Conservation (phyloP, 2,888 invertebrate species). For the Autographa gamma region DNA sequence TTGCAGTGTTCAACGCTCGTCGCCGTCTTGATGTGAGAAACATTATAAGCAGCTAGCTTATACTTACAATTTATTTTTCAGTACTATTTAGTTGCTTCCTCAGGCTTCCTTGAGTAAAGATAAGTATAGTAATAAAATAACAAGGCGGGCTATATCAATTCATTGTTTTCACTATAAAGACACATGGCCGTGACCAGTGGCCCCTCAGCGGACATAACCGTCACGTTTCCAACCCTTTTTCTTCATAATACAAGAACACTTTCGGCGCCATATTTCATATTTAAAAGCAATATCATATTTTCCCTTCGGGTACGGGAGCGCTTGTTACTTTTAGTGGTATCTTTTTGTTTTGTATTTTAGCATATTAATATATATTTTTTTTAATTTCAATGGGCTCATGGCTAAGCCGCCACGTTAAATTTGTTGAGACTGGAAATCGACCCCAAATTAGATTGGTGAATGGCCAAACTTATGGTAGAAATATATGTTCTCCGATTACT, state of each 20-base stretch:
- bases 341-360: constrained; percentile 31
- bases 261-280: constrained; percentile 82
- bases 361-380: neutral
- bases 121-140: constrained; percentile 59
- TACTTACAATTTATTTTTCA: too few species aligned
- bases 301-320: constrained; percentile 65
- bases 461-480: too few species aligned
- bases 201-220: constrained; percentile 64
- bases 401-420: neutral
- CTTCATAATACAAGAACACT: constrained; percentile 80
- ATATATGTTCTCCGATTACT: too few species aligned
- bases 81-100: neutral
- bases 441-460: too few species aligned
- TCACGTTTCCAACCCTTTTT: constrained; percentile 85
- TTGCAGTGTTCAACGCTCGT: too few species aligned
- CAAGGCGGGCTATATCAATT: constrained; percentile 72
- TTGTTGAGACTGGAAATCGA: too few species aligned
- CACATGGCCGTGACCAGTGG: constrained; percentile 64
- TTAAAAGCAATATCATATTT: constrained; percentile 86
- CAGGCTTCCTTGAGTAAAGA: neutral
- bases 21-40: too few species aligned
- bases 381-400: neutral
- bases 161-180: constrained; percentile 83
- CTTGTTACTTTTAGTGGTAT: constrained; percentile 61
- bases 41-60: too few species aligned